Evolutionary conservation across 1,140 invertebrate genomes (phyloP), one percentile per base, ranked within the genome.

Genomic region (Grapholita molesta): DNA sequence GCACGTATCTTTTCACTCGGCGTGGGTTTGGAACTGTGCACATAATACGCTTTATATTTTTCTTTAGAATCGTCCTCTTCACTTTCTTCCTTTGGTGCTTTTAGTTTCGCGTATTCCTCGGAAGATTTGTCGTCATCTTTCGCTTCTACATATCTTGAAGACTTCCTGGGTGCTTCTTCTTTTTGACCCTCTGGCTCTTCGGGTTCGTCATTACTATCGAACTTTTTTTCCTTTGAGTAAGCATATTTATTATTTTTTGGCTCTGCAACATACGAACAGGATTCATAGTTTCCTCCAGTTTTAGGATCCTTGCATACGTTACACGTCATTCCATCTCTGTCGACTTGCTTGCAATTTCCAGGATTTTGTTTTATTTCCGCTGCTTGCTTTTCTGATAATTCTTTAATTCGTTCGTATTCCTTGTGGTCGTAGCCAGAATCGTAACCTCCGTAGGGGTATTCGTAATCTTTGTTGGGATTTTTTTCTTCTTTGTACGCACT

Each of bases 161-260:
- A 73, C 72, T 88, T 87, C 42, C 81, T 82, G 24, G 87, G 71
- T 68, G 78, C 69, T 52, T 88, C 85, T 61, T 80, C 70, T 80
- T 92, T 88, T 75, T 80, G 77, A 69, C 78, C 83, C 66, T 88
- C 86, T 30, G 85, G 80, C 75, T 92, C 88, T 71, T 93, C 92
- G 15, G 92, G 88, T 70, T 93, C 90, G 76, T 93, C 93, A 21
- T 93, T 90, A 69, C 93, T 93, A 55, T 94, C 91, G 71, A 92
- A 94, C 78, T 94, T 94, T 73, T 89, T 92, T 83, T 94, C 92
- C 69, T 92, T 93, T 3, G 93, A 93, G 79, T 94, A 95, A 57
- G 95, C 94, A 80, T 96, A 96, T 74, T 95, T 92, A 74, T 95
- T 95, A 68, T 95, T 94, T 74, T 94, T 94, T 0, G 95, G 95